phyloP scores from a whole-genome alignment of 1,140 invertebrate species.

The Drosophila sulfurigaster region DNA sequence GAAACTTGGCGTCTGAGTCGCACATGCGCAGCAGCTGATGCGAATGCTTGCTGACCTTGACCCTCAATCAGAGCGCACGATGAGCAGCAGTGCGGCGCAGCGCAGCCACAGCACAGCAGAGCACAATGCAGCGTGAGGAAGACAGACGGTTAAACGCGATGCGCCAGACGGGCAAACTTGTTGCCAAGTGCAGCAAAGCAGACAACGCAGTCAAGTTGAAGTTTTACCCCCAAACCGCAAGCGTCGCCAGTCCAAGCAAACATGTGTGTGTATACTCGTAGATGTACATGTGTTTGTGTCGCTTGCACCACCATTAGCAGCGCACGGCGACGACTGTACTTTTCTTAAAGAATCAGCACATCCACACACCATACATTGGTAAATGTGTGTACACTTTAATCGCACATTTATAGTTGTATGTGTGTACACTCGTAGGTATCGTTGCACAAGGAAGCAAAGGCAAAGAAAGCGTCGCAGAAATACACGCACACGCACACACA shows the following conservation, averaged over 20 bases:
- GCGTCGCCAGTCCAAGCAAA: slow-evolving; percentile 21
- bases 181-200: slow-evolving; percentile 73
- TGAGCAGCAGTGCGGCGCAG: slow-evolving; percentile 8
- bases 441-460: slow-evolving; percentile 59
- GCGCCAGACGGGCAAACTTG: slow-evolving; percentile 54
- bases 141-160: slow-evolving; percentile 30
- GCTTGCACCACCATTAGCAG: slow-evolving; percentile 71
- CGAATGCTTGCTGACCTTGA: slow-evolving; percentile 74
- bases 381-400: slow-evolving; percentile 32
- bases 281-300: slow-evolving; percentile 33
- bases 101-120: too few species aligned
- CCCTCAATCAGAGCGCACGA: slow-evolving; percentile 67
- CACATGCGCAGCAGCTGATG: slow-evolving; percentile 81
- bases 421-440: slow-evolving; percentile 40
- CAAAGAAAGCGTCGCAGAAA: slow-evolving; percentile 59
- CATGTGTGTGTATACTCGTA: background rate
- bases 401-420: slow-evolving; percentile 33
- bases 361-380: slow-evolving; percentile 13
- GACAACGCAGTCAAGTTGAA: slow-evolving; percentile 60
- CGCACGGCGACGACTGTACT: slow-evolving; percentile 67
- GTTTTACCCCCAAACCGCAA: slow-evolving; percentile 43
- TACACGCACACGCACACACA: slow-evolving; percentile 18
- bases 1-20: slow-evolving; percentile 37
- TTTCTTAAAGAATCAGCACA: slow-evolving; percentile 46
- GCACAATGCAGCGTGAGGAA: slow-evolving; percentile 15